A percentile compares a stretch with the other conserved stretches of the same genome.
Conservation (phyloP, 2,113 vertebrate genomes). For the Cheilinus undulatus region DNA sequence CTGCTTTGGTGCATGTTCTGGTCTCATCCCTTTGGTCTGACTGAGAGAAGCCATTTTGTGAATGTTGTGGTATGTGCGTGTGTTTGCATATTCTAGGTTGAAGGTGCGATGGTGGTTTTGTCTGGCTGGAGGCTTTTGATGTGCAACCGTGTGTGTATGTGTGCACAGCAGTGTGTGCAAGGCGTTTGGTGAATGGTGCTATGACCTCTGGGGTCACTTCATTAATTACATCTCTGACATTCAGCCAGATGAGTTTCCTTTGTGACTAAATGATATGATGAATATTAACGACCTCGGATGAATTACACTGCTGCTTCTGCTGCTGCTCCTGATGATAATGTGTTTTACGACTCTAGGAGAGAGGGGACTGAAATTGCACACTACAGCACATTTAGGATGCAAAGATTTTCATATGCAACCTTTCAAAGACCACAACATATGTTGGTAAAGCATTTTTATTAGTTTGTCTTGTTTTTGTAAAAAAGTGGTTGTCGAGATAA, state of each 20-base stretch:
- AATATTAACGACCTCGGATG: constrained; percentile 85
- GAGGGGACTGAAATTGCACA: constrained; percentile 77
- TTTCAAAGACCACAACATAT: constrained; percentile 60
- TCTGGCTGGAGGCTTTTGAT: constrained; percentile 60
- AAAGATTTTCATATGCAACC: constrained; percentile 73
- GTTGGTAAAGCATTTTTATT: constrained; percentile 55
- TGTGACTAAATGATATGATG: constrained; percentile 87
- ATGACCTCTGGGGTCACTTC: constrained; percentile 83
- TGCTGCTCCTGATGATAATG: constrained; percentile 82
- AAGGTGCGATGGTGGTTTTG: constrained; percentile 33
- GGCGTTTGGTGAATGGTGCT: constrained; percentile 82
- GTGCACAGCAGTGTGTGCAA: constrained; percentile 62
- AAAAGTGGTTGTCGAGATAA: constrained; percentile 36
- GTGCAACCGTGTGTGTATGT: constrained; percentile 62
- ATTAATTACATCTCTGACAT: constrained; percentile 89
- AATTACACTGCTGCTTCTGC: constrained; percentile 82
- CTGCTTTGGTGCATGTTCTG: constrained; percentile 83
- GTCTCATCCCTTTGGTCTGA: constrained; percentile 71
- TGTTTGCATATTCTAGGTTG: constrained; percentile 63
- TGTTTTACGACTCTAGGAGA: constrained; percentile 80
- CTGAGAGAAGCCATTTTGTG: constrained; percentile 75
- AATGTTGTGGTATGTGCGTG: constrained; percentile 62
- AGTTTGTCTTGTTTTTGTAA: constrained; percentile 30
- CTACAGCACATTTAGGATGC: constrained; percentile 77
- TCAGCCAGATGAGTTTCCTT: constrained; percentile 89